A percentile compares a stretch with the other conserved stretches of the same genome.
Conservation (phyloP, 2,888 invertebrate species). For the Yponomeuta malinellus region DNA sequence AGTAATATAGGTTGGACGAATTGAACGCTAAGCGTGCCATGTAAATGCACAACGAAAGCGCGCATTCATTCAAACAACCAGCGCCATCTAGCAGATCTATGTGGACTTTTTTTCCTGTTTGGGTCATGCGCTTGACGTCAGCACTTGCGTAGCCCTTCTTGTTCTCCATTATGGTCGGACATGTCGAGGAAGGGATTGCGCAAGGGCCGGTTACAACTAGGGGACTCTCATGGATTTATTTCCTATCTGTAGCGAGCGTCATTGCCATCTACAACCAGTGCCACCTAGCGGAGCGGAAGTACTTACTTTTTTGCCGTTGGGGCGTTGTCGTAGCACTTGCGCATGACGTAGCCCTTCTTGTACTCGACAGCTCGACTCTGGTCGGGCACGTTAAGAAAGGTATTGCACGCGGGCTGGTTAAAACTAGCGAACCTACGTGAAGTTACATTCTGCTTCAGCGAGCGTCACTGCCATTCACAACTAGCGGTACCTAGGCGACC, state of each 20-base stretch:
- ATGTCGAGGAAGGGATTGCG: conserved; percentile 90
- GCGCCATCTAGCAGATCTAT: conserved; percentile 55
- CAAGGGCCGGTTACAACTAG: conserved; percentile 30
- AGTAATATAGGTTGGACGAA: too few species aligned
- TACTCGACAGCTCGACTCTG: conserved; percentile 92
- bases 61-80: too few species aligned
- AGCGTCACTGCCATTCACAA: too few species aligned
- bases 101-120: conserved; percentile 79
- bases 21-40: too few species aligned
- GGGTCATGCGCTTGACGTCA: conserved; percentile 91
- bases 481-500: too few species aligned
- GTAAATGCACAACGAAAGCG: too few species aligned
- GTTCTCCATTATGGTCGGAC: conserved; percentile 89
- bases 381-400: conserved; percentile 91
- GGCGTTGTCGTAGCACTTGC: conserved; percentile 96
- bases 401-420: conserved; percentile 72
- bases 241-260: conserved; percentile 80
- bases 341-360: conserved; percentile 99
- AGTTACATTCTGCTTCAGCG: too few species aligned
- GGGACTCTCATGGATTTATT: conserved; percentile 18
- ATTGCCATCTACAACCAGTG: conserved; percentile 39
- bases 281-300: conserved; percentile 36
- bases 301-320: conserved; percentile 95
- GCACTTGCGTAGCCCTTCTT: conserved; percentile 98
- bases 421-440: too few species aligned